Conservation (phyloP, 2,113 vertebrate species). For the Lipophrys pholis region DNA sequence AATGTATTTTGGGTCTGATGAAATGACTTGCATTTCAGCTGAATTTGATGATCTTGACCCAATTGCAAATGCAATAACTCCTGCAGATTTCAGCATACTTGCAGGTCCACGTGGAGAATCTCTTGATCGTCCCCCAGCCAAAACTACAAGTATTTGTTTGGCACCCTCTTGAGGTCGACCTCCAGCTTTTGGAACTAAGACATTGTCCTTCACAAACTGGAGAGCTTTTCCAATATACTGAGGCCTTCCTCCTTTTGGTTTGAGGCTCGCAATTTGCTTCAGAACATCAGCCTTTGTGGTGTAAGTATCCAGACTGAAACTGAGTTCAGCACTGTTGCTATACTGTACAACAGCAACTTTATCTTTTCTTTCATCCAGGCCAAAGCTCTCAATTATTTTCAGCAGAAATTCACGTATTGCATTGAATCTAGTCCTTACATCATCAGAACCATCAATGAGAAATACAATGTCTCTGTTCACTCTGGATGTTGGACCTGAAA, state of each 20-base stretch:
- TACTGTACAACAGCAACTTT: slow-evolving; percentile 82
- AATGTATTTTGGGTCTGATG: slow-evolving; percentile 63
- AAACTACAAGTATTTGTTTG: slow-evolving; percentile 77
- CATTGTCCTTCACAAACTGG: slow-evolving; percentile 75
- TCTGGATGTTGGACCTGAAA: slow-evolving; percentile 63
- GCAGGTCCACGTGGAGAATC: slow-evolving; percentile 78
- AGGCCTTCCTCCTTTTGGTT: slow-evolving; percentile 77
- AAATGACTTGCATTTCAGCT: slow-evolving; percentile 72
- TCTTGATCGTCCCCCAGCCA: slow-evolving; percentile 78
- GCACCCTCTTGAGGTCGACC: slow-evolving; percentile 60
- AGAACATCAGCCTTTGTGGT: slow-evolving; percentile 66
- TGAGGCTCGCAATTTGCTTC: slow-evolving; percentile 66
- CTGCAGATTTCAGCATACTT: slow-evolving; percentile 69
- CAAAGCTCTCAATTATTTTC: slow-evolving; percentile 71
- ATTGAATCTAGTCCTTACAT: slow-evolving; percentile 73
- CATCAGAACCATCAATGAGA: slow-evolving; percentile 85
- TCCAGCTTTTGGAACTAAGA: slow-evolving; percentile 71
- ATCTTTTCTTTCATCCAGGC: slow-evolving; percentile 76
- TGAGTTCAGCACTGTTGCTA: slow-evolving; percentile 75
- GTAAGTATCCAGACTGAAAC: slow-evolving; percentile 76
- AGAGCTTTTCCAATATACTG: slow-evolving; percentile 80
- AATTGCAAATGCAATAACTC: slow-evolving; percentile 73
- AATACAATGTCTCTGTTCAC: slow-evolving; percentile 81
- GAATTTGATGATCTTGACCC: slow-evolving; percentile 72
- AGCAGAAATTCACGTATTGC: slow-evolving; percentile 76